Evolutionary conservation across 2,888 invertebrate species (phyloP).

Genomic region (Lagria hirta): DNA sequence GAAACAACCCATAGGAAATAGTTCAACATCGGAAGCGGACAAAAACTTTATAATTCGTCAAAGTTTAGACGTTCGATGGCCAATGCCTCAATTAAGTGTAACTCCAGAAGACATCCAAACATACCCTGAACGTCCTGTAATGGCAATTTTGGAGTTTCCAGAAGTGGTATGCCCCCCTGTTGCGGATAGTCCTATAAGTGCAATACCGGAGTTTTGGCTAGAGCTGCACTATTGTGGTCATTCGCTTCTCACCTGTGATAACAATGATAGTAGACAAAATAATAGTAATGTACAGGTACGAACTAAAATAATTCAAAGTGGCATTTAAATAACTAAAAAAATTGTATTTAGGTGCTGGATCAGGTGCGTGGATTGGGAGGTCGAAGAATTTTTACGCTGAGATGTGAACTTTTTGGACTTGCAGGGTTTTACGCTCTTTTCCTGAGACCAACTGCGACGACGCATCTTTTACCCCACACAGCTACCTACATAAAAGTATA

Average conservation of each 20-base stretch:
- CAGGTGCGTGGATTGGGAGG: slow-evolving; percentile 74
- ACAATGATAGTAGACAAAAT: slow-evolving; percentile 47
- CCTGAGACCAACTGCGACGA: slow-evolving; percentile 66
- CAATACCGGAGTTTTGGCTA: slow-evolving; percentile 71
- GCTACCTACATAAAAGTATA: slow-evolving; percentile 69
- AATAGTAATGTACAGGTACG: slow-evolving; percentile 56
- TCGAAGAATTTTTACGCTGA: slow-evolving; percentile 66
- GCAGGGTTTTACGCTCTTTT: slow-evolving; percentile 80
- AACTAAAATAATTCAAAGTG: no score
- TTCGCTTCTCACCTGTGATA: slow-evolving; percentile 71
- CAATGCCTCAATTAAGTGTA: slow-evolving; percentile 68
- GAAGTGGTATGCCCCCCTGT: slow-evolving; percentile 70
- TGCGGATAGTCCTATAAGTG: slow-evolving; percentile 56
- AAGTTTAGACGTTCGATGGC: slow-evolving; percentile 81
- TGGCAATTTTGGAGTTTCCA: slow-evolving; percentile 74
- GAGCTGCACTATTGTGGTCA: slow-evolving; percentile 80
- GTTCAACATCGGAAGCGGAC: slow-evolving; percentile 23
- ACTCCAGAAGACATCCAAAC: slow-evolving; percentile 77
- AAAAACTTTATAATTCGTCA: slow-evolving; percentile 51
- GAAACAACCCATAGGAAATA: slow-evolving; percentile 42
- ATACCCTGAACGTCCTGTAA: slow-evolving; percentile 74
- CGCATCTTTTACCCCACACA: slow-evolving; percentile 65
- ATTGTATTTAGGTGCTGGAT: slow-evolving; percentile 64
- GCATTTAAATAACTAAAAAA: slow-evolving; percentile 30
- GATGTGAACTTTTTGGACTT: slow-evolving; percentile 79